Percentiles rank a stretch among this genome's conserved stretches.
Conservation (phyloP, 2,113 vertebrate species). For the Gyps fulvus region DNA sequence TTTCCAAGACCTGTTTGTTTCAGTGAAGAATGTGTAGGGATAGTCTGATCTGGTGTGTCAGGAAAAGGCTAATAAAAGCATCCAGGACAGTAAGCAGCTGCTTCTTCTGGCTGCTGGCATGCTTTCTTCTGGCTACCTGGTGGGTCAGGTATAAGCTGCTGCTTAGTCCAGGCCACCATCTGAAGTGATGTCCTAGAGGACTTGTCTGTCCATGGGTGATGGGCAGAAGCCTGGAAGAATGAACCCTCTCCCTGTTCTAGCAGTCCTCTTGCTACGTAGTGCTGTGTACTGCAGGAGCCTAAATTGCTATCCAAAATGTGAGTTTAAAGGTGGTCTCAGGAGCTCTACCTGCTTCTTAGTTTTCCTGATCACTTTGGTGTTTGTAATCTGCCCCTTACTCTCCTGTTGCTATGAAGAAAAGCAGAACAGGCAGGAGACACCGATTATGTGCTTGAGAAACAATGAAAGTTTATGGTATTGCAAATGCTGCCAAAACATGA, state of each 20-base stretch:
- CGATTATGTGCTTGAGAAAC: background rate
- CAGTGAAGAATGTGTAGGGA: background rate
- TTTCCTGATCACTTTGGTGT: background rate
- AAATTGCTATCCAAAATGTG: background rate
- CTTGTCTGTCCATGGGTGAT: background rate
- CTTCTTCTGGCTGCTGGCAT: background rate
- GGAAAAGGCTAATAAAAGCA: background rate
- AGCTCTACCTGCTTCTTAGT: background rate
- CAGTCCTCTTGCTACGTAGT: background rate
- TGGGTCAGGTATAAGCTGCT: background rate
- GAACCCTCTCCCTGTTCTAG: background rate
- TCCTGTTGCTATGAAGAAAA: background rate
- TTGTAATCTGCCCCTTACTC: background rate
- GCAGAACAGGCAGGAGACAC: background rate
- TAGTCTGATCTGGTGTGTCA: background rate
- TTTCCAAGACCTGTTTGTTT: background rate
- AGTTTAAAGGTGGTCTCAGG: background rate
- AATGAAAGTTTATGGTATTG: background rate
- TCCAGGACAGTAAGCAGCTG: background rate
- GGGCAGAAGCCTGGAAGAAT: background rate
- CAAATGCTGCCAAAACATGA: constrained; percentile 22
- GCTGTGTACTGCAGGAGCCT: background rate
- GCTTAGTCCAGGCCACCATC: background rate
- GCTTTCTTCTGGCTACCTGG: background rate
- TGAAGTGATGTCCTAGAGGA: background rate